Conservation (phyloP, 1,140 invertebrate genomes). For the Heliconius melpomene region DNA sequence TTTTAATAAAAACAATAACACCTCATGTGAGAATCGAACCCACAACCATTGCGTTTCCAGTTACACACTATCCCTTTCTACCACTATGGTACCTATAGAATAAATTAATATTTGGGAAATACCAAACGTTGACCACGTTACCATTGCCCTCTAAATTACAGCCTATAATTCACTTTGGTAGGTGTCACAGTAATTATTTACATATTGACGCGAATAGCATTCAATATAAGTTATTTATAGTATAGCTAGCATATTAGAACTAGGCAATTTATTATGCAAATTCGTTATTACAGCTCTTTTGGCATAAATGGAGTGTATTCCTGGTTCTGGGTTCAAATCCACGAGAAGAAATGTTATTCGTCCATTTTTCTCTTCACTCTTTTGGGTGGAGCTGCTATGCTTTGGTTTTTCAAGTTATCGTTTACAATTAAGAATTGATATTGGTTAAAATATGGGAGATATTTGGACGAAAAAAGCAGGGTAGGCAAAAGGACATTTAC, state of each 20-base stretch:
- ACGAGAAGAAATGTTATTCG: too few species aligned
- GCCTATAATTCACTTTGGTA: conserved; percentile 30
- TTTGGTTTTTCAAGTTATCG: too few species aligned
- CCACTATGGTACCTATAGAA: background rate
- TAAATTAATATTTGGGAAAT: background rate
- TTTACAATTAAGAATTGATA: too few species aligned
- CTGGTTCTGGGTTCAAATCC: too few species aligned
- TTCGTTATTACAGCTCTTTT: background rate
- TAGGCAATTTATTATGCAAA: background rate
- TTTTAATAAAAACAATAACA: too few species aligned
- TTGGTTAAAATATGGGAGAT: too few species aligned
- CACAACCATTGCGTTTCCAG: background rate
- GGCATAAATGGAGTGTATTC: background rate
- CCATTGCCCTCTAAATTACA: conserved; percentile 28
- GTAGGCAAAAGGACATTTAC: too few species aligned
- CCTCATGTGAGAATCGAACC: background rate
- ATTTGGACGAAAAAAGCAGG: too few species aligned
- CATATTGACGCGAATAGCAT: background rate
- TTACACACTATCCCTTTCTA: background rate
- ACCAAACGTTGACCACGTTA: background rate
- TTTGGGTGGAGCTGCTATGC: too few species aligned
- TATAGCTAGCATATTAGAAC: background rate
- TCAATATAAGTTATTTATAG: background rate
- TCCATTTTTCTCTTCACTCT: background rate
- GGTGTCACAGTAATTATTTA: background rate